A percentile compares a stretch with the other conserved stretches of the same genome.
Conservation (phyloP, 2,113 vertebrate genomes). For the Haemorhous mexicanus region DNA sequence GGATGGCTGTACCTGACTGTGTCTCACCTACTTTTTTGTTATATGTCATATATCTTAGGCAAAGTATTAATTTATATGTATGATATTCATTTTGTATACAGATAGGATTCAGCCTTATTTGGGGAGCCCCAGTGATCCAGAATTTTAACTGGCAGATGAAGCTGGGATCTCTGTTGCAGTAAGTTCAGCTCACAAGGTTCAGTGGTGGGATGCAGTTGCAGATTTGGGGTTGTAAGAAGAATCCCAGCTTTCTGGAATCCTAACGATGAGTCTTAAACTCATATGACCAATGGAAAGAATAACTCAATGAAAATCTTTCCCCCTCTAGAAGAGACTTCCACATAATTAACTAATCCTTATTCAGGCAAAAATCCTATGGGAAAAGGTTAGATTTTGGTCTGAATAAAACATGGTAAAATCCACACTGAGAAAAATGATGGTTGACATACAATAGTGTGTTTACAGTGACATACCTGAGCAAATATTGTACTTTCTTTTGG, state of each 20-base stretch:
- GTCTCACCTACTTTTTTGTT: not conserved
- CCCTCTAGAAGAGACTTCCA: not conserved
- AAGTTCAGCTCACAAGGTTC: not conserved
- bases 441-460: not conserved
- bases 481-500: not conserved
- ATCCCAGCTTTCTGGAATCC: not conserved
- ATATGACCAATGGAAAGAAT: not conserved
- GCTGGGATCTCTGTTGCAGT: not conserved
- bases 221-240: not conserved
- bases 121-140: not conserved
- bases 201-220: not conserved
- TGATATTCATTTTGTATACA: not conserved
- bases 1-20: not conserved
- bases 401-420: not conserved
- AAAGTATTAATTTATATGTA: not conserved
- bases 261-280: not conserved
- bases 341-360: not conserved
- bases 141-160: not conserved
- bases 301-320: not conserved
- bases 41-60: not conserved
- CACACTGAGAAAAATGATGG: not conserved
- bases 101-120: not conserved
- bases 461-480: not conserved
- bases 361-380: not conserved
- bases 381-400: not conserved